Base-by-base conservation (phyloP, 2,888 invertebrate genomes). In the Sarcophaga rosellei region DNA sequence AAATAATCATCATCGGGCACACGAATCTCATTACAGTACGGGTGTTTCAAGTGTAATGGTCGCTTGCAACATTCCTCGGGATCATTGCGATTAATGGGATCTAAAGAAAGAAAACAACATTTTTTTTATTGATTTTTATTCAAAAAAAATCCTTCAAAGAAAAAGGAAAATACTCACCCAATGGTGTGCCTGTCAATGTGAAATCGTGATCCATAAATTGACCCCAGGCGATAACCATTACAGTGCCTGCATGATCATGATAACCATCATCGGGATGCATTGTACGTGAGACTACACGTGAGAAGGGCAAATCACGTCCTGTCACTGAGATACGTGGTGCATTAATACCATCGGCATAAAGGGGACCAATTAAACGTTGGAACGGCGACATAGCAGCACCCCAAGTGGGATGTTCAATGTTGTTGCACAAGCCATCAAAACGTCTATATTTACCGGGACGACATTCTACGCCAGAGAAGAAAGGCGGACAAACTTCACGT, bases 131-230 rank as follows among this genome's bases (percentile, higher is more conserved):
- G 10, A 2, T 15, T 53, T 53, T 53, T 53, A 15, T 15, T 12
- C 0, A 17, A 12, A 17, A 53, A 17, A 15, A 53, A 53, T 12
- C 17, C 3, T 53, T 0, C 15, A 53, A 12, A 47, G 15, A 17
- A 12, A 53, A 35, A 2, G 8, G 2, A 35, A 62, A 74, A 5
- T 12, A 72, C 94, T 93, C 94, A 97, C 97, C 97, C 88, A 98
- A 94, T 65, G 98, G 97, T 44, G 97, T 98, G 88, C 95, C 98
- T 80, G 97, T 97, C 61, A 98, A 95, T 6, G 98, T 98, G 90
- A 97, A 97, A 93, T 98, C 98, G 94, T 98, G 98, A 93, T 98
- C 98, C 96, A 98, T 97, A 94, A 98, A 98, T 94, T 98, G 98
- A 89, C 98, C 98, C 98, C 98, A 98, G 81, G 98, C 97, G 87